Conservation (phyloP, 2,113 vertebrate species). For the Cheirogaleus medius region DNA sequence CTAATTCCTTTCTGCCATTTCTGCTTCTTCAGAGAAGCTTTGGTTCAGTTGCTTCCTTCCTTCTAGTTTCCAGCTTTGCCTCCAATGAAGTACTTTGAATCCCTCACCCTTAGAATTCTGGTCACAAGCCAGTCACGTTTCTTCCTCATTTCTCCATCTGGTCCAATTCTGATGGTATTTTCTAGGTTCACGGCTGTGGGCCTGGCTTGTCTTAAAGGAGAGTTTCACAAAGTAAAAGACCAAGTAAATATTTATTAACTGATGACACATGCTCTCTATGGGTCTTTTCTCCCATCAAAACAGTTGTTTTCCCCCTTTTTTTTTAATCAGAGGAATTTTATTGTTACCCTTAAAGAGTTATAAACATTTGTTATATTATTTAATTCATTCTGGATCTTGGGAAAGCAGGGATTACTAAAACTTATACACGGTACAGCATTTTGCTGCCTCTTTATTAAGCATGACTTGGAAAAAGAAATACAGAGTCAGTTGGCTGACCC, state of each 20-base stretch:
- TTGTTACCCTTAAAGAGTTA: neutral
- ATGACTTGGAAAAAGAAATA: neutral
- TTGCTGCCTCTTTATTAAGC: neutral
- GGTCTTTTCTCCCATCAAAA: neutral
- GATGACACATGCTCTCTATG: neutral
- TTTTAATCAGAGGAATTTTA: conserved; percentile 10
- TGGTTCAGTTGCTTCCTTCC: neutral
- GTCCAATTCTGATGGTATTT: neutral
- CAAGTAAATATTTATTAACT: neutral
- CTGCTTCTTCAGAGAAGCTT: neutral
- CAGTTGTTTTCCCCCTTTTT: neutral
- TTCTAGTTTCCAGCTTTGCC: neutral
- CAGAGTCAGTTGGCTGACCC: neutral
- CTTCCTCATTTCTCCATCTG: neutral
- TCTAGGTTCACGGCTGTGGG: neutral
- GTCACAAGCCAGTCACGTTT: neutral
- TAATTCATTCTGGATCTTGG: neutral
- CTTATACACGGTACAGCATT: neutral
- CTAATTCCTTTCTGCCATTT: neutral
- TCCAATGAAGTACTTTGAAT: neutral
- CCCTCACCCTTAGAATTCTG: neutral
- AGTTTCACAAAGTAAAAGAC: neutral
- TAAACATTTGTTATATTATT: conserved; percentile 17
- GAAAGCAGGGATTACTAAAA: neutral
- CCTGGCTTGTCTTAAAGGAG: neutral